phyloP scores from a whole-genome alignment of 2,888 invertebrate species.

The Pseudeuparius sepicola region DNA sequence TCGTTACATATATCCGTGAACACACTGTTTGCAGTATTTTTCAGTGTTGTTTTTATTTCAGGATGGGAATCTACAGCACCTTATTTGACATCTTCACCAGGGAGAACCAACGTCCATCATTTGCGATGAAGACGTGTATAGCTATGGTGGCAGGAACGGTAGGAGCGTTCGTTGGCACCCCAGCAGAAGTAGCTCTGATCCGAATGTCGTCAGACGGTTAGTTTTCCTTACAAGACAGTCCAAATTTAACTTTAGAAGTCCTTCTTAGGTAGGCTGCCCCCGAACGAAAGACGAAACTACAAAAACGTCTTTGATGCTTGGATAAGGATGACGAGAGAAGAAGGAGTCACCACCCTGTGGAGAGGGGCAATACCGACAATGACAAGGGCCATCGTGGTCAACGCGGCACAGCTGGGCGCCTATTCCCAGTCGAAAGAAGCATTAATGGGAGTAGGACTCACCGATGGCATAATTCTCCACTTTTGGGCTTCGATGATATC shows the following conservation, averaged over 20 bases:
- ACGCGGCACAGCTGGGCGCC: slow-evolving; percentile 94
- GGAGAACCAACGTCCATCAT: slow-evolving; percentile 67
- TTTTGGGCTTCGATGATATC: slow-evolving; percentile 96
- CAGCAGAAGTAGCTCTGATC: slow-evolving; percentile 93
- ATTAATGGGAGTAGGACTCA: slow-evolving; percentile 29
- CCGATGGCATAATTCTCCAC: slow-evolving; percentile 76
- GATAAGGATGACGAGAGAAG: slow-evolving; percentile 50
- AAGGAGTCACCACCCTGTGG: slow-evolving; percentile 61
- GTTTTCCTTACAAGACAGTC: too few relatives aligned
- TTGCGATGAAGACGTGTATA: slow-evolving; percentile 68
- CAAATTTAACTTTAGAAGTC: too few relatives aligned
- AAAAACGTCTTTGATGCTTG: slow-evolving; percentile 88
- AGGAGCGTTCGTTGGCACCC: slow-evolving; percentile 86
- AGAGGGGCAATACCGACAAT: slow-evolving; percentile 82
- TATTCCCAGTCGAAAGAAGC: slow-evolving; percentile 80
- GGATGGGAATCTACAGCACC: slow-evolving; percentile 90
- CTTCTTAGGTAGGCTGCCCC: slow-evolving; percentile 82
- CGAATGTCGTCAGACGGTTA: slow-evolving; percentile 99
- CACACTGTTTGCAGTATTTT: too few relatives aligned
- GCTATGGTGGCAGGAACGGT: slow-evolving; percentile 80
- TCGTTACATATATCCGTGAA: too few relatives aligned
- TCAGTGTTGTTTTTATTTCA: too few relatives aligned
- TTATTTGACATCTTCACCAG: slow-evolving; percentile 58
- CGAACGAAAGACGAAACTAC: slow-evolving; percentile 84
- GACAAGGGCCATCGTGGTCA: slow-evolving; percentile 93